Conservation (phyloP, 1,140 invertebrate genomes). For the Orchestia grillus region DNA sequence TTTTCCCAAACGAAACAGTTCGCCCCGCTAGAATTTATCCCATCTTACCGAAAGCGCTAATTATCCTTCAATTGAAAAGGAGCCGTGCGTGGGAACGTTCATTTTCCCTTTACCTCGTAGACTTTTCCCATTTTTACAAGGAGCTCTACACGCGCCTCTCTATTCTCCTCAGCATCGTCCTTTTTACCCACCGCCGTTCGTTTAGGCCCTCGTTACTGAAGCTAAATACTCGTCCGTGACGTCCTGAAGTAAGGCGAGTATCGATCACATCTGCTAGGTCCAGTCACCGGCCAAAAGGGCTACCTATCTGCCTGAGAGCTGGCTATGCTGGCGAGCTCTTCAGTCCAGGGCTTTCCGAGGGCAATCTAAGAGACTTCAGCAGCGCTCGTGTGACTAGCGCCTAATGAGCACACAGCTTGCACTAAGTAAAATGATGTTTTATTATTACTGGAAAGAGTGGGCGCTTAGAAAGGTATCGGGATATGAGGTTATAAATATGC, state of each 20-base stretch:
- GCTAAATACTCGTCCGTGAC: conserved; percentile 6
- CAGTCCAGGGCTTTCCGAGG: neutral
- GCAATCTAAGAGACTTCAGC: neutral
- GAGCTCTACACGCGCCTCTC: neutral
- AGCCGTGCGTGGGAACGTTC: neutral
- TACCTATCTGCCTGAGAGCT: neutral
- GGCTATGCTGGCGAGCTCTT: neutral
- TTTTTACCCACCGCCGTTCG: neutral
- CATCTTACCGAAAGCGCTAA: neutral
- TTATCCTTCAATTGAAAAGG: neutral
- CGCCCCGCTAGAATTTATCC: neutral
- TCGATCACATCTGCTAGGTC: neutral
- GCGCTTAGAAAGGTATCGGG: no score
- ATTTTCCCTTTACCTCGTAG: neutral
- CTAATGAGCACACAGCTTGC: neutral
- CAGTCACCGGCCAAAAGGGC: neutral
- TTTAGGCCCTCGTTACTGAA: neutral
- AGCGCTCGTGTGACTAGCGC: neutral
- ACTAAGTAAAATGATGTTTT: neutral
- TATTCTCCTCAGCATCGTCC: neutral
- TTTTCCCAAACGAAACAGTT: neutral
- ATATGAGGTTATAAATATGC: neutral
- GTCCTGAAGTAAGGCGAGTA: neutral
- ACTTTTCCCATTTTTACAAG: neutral
- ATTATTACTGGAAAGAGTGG: neutral